These are phyloP conservation scores for Tenthredo notha DNA, from an alignment of 2,888 invertebrate species.

Conservation along the genomic window DNA sequence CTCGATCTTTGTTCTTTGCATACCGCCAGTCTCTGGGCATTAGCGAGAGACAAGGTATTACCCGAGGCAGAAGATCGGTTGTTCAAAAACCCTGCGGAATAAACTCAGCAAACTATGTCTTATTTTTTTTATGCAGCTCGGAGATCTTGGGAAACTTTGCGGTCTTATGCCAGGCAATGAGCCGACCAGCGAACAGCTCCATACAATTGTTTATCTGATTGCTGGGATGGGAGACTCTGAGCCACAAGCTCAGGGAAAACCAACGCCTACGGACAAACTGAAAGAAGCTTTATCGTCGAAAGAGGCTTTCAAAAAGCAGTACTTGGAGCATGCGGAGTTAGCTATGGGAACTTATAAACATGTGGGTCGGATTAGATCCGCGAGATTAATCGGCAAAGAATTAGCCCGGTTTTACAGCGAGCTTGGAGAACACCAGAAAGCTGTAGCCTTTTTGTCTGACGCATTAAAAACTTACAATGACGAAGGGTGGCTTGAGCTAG, in stretches of 20 bases:
- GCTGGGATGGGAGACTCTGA: conserved; percentile 93
- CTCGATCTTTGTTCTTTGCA: conserved; percentile 89
- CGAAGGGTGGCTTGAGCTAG: conserved; percentile 93
- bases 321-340: conserved; percentile 94
- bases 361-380: conserved; percentile 89
- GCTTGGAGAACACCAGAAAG: conserved; percentile 91
- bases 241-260: conserved; percentile 75
- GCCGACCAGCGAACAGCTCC: conserved; percentile 93
- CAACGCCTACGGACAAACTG: conserved; percentile 89
- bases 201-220: conserved; percentile 93
- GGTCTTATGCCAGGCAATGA: conserved; percentile 92
- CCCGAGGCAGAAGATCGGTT: background rate
- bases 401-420: conserved; percentile 94
- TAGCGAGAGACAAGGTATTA: conserved; percentile 90
- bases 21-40: conserved; percentile 92
- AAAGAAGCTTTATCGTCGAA: conserved; percentile 95
- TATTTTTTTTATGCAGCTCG: conserved; percentile 81
- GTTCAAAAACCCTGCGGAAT: background rate
- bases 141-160: conserved; percentile 92
- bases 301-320: conserved; percentile 93
- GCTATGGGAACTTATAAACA: conserved; percentile 98
- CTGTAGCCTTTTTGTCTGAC: conserved; percentile 93
- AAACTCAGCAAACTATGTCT: conserved; percentile 3
- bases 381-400: conserved; percentile 93
- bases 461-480: conserved; percentile 91